Conservation (phyloP, 2,797 vertebrate genomes). For the Hirundo rustica region DNA sequence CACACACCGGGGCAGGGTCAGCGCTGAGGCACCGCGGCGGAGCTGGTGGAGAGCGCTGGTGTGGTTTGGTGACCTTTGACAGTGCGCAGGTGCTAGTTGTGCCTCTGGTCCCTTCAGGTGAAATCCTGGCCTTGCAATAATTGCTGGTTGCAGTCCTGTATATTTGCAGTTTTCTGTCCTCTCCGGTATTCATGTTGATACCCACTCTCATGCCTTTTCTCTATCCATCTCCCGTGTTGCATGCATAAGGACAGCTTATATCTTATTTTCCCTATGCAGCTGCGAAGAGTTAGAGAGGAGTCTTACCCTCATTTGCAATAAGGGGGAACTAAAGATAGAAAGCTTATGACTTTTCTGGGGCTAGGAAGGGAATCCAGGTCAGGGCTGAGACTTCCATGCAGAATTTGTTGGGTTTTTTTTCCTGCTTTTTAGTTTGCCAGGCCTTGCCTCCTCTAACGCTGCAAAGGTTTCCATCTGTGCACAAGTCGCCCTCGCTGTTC, state of each 20-base stretch:
- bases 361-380: constrained; percentile 49
- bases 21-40: accelerated
- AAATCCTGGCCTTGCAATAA: not conserved
- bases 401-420: not conserved
- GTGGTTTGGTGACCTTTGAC: not conserved
- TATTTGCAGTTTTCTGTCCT: not conserved
- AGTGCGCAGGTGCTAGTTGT: not conserved
- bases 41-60: not conserved
- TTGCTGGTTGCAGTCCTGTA: not conserved
- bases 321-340: constrained; percentile 59
- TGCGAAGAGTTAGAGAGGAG: not conserved
- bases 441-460: not conserved
- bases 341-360: constrained; percentile 30
- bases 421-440: not conserved
- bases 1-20: not conserved
- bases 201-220: not conserved
- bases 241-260: not conserved
- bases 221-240: not conserved
- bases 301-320: not conserved
- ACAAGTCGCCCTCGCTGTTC: not conserved
- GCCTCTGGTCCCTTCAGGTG: not conserved
- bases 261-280: not conserved
- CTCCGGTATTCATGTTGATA: accelerated
- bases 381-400: not conserved
- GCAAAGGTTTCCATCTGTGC: constrained; percentile 45